Evolutionary conservation across 2,888 invertebrate genomes (phyloP).

Genomic region (Chymomyza caudatula): DNA sequence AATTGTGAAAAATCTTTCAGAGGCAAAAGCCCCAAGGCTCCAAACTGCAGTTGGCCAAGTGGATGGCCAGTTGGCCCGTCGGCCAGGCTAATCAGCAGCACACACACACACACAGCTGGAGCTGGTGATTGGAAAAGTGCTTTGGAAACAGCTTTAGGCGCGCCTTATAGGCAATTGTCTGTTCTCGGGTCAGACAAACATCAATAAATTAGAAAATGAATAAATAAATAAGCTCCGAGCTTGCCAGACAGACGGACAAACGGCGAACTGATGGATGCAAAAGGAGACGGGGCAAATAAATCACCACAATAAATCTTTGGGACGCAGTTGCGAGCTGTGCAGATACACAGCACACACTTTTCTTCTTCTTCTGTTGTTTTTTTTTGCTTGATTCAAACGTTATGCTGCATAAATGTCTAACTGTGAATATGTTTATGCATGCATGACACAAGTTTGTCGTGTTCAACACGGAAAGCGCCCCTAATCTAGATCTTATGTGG

Average conservation of each 20-base stretch:
- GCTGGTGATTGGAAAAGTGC: constrained; percentile 29
- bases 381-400: constrained; percentile 19
- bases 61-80: constrained; percentile 28
- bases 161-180: background rate
- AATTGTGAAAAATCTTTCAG: constrained; percentile 5
- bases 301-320: constrained; percentile 69
- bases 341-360: background rate
- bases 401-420: constrained; percentile 56
- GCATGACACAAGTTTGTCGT: constrained; percentile 67
- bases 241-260: constrained; percentile 27
- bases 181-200: constrained; percentile 64
- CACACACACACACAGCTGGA: constrained; percentile 4
- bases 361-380: constrained; percentile 53
- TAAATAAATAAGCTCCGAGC: constrained; percentile 68
- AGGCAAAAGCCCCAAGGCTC: background rate
- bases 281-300: constrained; percentile 47
- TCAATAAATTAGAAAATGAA: constrained; percentile 73
- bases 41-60: constrained; percentile 24
- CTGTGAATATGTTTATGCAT: constrained; percentile 69
- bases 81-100: constrained; percentile 34
- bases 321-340: constrained; percentile 52
- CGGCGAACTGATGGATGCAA: constrained; percentile 31
- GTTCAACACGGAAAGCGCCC: background rate
- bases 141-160: constrained; percentile 13
- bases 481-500: no score